Evolutionary conservation across 2,888 invertebrate species (phyloP).

Genomic region (Agrotis exclamationis): DNA sequence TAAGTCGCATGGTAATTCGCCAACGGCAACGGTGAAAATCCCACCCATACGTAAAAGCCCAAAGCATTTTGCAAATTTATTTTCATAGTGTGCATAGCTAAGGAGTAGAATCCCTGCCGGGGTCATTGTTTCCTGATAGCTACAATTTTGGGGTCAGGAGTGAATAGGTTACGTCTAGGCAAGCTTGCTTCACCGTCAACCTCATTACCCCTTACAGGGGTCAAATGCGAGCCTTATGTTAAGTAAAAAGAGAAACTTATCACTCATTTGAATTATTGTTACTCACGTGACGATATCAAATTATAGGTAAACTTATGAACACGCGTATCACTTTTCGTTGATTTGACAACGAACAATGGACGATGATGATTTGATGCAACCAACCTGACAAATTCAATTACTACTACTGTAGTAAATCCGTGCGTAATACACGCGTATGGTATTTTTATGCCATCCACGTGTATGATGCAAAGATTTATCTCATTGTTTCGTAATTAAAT

Average conservation of each 20-base stretch:
- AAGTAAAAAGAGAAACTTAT: neutral
- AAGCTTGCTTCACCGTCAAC: too few relatives aligned
- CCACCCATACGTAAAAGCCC: too few relatives aligned
- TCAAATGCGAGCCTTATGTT: too few relatives aligned
- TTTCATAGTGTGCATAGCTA: too few relatives aligned
- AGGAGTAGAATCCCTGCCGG: too few relatives aligned
- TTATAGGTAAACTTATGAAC: neutral
- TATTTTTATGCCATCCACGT: neutral
- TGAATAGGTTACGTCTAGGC: too few relatives aligned
- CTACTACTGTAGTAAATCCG: constrained; percentile 18
- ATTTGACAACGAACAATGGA: constrained; percentile 28
- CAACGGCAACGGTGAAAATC: too few relatives aligned
- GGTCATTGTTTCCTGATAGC: too few relatives aligned
- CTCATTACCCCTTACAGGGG: too few relatives aligned
- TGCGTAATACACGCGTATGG: neutral
- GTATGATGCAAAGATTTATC: constrained; percentile 1
- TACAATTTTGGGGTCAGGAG: too few relatives aligned
- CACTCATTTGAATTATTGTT: neutral
- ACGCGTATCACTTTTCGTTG: neutral
- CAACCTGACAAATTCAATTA: constrained; percentile 25
- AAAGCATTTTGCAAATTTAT: too few relatives aligned
- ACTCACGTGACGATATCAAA: neutral
- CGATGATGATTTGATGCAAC: constrained; percentile 27
- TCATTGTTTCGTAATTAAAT: constrained; percentile 19
- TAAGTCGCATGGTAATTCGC: too few relatives aligned